Evolutionary conservation across 2,888 invertebrate genomes (phyloP), one percentile per base, ranked within the genome.

Genomic region (Drosophila longiperda): DNA sequence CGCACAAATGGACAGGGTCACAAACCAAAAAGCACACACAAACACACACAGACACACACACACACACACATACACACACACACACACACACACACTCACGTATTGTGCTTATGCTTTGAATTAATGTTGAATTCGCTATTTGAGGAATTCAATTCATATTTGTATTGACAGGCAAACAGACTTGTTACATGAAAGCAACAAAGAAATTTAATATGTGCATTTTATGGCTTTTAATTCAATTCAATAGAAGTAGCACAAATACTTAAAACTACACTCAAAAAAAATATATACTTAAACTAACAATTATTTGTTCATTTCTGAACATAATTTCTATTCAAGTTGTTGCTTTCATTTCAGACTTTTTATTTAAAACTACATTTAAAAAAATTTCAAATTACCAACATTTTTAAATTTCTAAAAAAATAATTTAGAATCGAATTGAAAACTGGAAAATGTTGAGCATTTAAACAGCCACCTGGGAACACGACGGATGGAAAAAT

Each of bases 1-100:
- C 59, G 38, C 74, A 34, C 53, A 80, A 76, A 72, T 55, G 78
- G 74, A 75, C 75, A 66, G 26, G 60, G 48, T 62, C 62, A 70
- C 66, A 75, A 60, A 57, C 49, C 52, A 76, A 45, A 62, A 50
- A 50, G 49, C 23, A 70, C 33, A 52, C 2, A 12, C 8, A 40
- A 11, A 52, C n/a, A 73, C 23, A 65, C 33, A 54, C 32, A 54
- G 32, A 52, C n/a, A 73, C 33, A 59, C 17, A 48, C n/a, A 57
- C 20, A 60, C 36, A 40, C 40, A 20, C 42, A 34, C 17, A 38
- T 15, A 52, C 12, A 48, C 20, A 65, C 26, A 34, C 2, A 36
- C n/a, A 29, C 12, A 42, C 20, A 20, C 1, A 26, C 7, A 20
- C n/a, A 9, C 4, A 20, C 36, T 20, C 23, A n/a, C n/a, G 15